phyloP scores from a whole-genome alignment of 2,113 vertebrate genomes.

The Falco punctatus region DNA sequence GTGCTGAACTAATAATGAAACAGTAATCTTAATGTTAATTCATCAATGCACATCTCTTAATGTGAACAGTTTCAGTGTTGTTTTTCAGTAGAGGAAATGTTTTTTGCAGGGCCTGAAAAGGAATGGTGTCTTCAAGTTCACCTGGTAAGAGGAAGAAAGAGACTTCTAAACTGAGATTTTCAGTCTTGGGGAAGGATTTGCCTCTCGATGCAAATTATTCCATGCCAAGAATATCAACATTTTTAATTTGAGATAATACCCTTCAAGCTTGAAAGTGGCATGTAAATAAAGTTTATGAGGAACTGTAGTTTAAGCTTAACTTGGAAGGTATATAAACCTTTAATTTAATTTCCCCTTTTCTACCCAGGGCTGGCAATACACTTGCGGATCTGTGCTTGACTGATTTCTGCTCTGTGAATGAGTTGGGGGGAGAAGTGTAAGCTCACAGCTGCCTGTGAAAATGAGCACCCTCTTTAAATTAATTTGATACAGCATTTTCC shows the following conservation, averaged over 20 bases:
- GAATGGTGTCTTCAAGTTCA: neutral
- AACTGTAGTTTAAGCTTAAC: neutral
- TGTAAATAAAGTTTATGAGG: neutral
- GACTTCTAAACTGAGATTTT: neutral
- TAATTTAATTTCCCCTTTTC: neutral
- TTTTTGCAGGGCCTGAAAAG: neutral
- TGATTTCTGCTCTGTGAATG: neutral
- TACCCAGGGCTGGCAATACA: neutral
- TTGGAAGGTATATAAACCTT: neutral
- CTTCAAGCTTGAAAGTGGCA: neutral
- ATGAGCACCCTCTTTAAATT: neutral
- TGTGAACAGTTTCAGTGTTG: neutral
- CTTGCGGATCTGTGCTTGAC: neutral
- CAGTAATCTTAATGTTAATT: neutral
- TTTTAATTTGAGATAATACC: neutral
- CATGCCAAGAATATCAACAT: neutral
- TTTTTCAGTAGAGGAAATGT: neutral
- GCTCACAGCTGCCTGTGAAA: neutral
- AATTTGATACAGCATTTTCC: neutral
- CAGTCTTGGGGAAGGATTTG: neutral
- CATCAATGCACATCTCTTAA: neutral
- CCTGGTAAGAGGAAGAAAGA: neutral
- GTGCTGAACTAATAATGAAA: neutral
- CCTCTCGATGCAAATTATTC: neutral
- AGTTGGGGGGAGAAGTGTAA: neutral